phyloP scores from a whole-genome alignment of 2,113 vertebrate species.

The Trochalopteron elliotii region DNA sequence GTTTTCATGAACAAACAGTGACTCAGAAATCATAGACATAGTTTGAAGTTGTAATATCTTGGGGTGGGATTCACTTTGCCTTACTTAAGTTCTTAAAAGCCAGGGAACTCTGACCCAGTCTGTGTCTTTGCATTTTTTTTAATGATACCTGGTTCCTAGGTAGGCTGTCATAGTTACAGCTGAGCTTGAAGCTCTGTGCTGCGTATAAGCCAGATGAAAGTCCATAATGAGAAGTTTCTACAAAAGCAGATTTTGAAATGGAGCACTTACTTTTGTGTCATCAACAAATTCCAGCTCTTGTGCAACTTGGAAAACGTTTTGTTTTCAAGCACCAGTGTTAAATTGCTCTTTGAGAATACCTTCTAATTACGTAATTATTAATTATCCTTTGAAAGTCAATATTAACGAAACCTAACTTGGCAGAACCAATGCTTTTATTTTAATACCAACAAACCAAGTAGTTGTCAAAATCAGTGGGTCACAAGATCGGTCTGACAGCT shows the following conservation, averaged over 20 bases:
- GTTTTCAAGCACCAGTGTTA: not conserved
- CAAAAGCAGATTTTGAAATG: not conserved
- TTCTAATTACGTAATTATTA: constrained; percentile 48
- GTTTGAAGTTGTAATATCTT: not conserved
- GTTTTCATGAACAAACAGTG: constrained; percentile 28
- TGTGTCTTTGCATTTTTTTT: not conserved
- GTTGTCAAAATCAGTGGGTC: not conserved
- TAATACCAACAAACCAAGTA: not conserved
- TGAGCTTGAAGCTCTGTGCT: not conserved
- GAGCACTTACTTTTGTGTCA: not conserved
- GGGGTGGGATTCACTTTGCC: not conserved
- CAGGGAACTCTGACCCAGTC: not conserved
- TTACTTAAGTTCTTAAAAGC: not conserved
- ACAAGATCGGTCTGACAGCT: not conserved
- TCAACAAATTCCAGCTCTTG: not conserved
- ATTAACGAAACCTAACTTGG: not conserved
- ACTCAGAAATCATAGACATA: constrained; percentile 11
- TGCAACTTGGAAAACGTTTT: not conserved
- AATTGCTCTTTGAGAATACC: not conserved
- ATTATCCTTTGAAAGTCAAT: not conserved
- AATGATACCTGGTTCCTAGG: not conserved
- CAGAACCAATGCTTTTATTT: not conserved
- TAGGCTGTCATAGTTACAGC: not conserved
- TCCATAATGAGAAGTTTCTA: not conserved
- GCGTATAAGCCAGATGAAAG: not conserved